A percentile compares a stretch with the other conserved stretches of the same genome.
phyloP scores from a whole-genome alignment of 1,140 invertebrate species.

The Anoplolepis gracilipes region DNA sequence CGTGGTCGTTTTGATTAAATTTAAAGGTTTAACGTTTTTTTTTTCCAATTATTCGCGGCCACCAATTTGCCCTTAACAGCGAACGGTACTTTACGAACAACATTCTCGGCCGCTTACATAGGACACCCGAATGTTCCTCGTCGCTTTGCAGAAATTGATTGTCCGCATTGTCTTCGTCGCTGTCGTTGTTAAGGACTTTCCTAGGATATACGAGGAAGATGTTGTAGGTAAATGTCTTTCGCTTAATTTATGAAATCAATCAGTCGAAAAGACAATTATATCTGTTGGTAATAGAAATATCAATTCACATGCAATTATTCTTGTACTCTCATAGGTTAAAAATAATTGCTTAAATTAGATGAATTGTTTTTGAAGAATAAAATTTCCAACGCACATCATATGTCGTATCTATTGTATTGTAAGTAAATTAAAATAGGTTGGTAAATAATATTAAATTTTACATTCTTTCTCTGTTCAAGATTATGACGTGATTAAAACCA shows the following conservation, averaged over 20 bases:
- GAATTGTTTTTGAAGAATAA: neutral
- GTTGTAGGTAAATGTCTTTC: conserved; percentile 35
- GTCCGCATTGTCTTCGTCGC: conserved; percentile 36
- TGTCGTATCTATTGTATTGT: too few species aligned
- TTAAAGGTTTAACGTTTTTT: conserved; percentile 63
- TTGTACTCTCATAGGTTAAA: neutral
- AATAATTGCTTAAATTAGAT: neutral
- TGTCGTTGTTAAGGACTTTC: conserved; percentile 30
- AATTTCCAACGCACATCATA: too few species aligned
- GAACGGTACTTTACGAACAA: conserved; percentile 26
- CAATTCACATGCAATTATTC: neutral
- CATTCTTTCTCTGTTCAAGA: too few species aligned
- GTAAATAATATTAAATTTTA: too few species aligned
- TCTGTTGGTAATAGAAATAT: neutral
- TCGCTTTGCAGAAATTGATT: conserved; percentile 56
- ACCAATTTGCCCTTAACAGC: conserved; percentile 48
- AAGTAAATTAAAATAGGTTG: too few species aligned
- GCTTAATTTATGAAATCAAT: conserved; percentile 31
- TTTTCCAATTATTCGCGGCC: conserved; percentile 51
- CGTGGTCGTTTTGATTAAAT: conserved; percentile 27
- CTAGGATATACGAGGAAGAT: conserved; percentile 48
- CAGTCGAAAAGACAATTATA: conserved; percentile 13
- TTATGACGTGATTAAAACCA: too few species aligned
- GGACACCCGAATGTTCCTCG: conserved; percentile 18
- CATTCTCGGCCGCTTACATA: conserved; percentile 22